These are phyloP conservation scores for Castor canadensis DNA, from an alignment of 2,113 vertebrate species.

Conservation along the genomic window DNA sequence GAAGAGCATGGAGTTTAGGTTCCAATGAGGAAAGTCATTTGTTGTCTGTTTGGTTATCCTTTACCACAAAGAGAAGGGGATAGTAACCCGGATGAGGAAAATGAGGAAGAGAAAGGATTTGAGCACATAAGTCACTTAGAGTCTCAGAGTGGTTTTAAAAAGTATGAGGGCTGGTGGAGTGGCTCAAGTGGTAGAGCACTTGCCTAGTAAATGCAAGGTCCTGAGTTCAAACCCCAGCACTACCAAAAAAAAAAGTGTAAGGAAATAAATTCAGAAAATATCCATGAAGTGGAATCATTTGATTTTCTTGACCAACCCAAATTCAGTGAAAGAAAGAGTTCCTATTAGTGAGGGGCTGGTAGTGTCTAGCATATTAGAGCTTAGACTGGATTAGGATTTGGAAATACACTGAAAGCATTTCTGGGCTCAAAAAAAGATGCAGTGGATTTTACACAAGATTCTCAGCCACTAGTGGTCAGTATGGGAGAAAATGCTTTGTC, in stretches of 20 bases:
- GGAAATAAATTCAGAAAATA: not conserved
- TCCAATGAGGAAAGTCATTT: slow-evolving; percentile 22
- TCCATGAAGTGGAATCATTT: not conserved
- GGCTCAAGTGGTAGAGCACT: too few species aligned
- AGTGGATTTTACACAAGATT: not conserved
- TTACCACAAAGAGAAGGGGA: not conserved
- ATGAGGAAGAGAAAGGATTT: not conserved
- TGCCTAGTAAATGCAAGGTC: too few species aligned
- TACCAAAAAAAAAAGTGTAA: too few species aligned
- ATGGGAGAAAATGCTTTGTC: not conserved
- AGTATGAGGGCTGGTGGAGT: too few species aligned
- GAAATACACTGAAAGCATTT: not conserved
- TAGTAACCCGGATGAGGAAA: not conserved
- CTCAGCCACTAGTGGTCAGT: not conserved
- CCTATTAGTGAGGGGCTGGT: not conserved
- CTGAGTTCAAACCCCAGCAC: too few species aligned
- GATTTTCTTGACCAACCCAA: not conserved
- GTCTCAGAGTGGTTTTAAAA: not conserved
- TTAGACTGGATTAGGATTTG: not conserved
- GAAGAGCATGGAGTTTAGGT: not conserved
- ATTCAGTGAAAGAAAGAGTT: not conserved
- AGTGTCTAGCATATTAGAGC: not conserved
- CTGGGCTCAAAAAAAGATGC: not conserved
- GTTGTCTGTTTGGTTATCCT: not conserved
- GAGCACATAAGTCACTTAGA: not conserved